Percentiles rank a stretch among this genome's conserved stretches.
Conservation (phyloP, 2,797 vertebrate genomes). For the Rhinoraja longicauda region DNA sequence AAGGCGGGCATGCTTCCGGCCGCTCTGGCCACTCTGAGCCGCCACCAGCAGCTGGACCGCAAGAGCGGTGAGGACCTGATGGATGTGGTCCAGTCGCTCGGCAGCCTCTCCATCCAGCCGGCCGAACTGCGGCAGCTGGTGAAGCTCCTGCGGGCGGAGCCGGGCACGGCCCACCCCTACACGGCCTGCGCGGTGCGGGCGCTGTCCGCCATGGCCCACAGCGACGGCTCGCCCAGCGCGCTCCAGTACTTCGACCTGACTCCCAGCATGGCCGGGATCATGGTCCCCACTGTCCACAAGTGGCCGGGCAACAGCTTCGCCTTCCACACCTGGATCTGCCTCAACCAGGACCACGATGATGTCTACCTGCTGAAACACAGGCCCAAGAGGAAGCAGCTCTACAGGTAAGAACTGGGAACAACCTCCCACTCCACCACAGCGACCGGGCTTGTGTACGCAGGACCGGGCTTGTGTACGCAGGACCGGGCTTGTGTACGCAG, state of each 20-base stretch:
- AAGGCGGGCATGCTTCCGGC: conserved; percentile 79
- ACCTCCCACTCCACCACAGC: no score
- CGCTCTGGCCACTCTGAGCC: conserved; percentile 67
- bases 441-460: no score
- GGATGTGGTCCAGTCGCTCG: conserved; percentile 75
- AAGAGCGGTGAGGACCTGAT: conserved; percentile 76
- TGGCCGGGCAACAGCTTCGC: conserved; percentile 84
- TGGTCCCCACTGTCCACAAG: conserved; percentile 84
- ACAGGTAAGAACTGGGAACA: conserved; percentile 22
- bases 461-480: no score
- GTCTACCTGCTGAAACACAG: conserved; percentile 42
- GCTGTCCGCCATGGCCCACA: conserved; percentile 77
- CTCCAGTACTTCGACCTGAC: conserved; percentile 87
- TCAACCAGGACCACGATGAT: conserved; percentile 61
- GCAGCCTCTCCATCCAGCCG: conserved; percentile 75
- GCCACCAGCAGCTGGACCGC: conserved; percentile 58
- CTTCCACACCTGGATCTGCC: conserved; percentile 91
- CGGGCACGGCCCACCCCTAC: conserved; percentile 58
- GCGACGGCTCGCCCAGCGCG: conserved; percentile 63
- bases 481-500: no score
- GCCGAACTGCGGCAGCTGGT: conserved; percentile 77
- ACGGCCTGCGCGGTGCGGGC: conserved; percentile 64
- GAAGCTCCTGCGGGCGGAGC: conserved; percentile 60
- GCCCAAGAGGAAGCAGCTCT: conserved; percentile 39
- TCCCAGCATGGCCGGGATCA: conserved; percentile 90